Percentiles rank a stretch among this genome's conserved stretches.
Conservation (phyloP, 1,140 invertebrate genomes). For the Cyclargus thomasi region DNA sequence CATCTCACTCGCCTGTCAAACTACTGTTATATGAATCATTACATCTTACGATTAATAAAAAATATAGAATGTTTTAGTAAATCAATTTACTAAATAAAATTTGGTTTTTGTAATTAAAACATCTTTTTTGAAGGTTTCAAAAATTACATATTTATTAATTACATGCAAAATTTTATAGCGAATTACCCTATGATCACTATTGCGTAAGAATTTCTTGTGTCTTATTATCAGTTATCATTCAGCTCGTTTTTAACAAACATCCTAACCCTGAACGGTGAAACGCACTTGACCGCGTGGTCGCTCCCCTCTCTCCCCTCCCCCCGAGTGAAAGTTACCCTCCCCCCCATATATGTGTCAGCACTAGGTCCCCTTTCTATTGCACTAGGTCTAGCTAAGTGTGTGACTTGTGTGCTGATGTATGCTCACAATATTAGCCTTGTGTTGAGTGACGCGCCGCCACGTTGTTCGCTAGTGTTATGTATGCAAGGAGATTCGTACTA, state of each 20-base stretch:
- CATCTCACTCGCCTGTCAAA: not conserved
- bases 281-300: slow-evolving; percentile 56
- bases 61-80: not conserved
- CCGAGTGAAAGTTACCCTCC: slow-evolving; percentile 13
- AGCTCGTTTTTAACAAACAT: not conserved
- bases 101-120: too few relatives aligned
- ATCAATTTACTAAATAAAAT: not conserved
- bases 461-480: too few relatives aligned
- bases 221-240: not conserved
- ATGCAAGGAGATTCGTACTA: too few relatives aligned
- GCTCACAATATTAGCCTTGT: not conserved
- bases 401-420: not conserved
- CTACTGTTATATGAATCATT: not conserved
- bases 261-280: slow-evolving; percentile 24
- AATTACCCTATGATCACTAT: too few relatives aligned
- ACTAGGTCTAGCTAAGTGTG: slow-evolving; percentile 10
- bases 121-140: too few relatives aligned
- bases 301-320: slow-evolving; percentile 43
- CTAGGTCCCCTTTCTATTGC: slow-evolving; percentile 17
- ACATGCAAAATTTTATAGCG: too few relatives aligned
- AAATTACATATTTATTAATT: too few relatives aligned
- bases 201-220: not conserved
- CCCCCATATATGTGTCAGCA: slow-evolving; percentile 14
- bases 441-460: not conserved
- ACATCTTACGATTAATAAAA: not conserved